Base-by-base conservation (phyloP, 2,797 vertebrate species). In the Leptodactylus fallax region DNA sequence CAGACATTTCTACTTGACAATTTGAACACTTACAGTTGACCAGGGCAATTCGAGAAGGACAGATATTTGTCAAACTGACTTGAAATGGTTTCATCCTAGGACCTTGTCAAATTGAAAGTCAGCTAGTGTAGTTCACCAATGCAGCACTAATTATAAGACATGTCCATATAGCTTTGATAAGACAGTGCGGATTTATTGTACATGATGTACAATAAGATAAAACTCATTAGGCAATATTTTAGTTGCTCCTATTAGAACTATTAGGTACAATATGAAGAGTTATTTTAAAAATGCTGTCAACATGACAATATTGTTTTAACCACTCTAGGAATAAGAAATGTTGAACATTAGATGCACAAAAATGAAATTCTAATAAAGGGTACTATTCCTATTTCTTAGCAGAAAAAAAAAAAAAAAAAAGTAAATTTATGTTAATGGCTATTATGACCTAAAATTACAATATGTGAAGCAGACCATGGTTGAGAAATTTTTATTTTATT, bases 231-330 rank as follows among this genome's bases (percentile, higher is more conserved):
- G 36, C 36, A 36, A 36, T 36, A 36, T 56, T 72, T n/a, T 74
- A 8, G 6, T 72, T 45, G 36, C 9, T 17, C 36, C 19, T 36
- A 47, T 17, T 47, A 45, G 17, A 2, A 19, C 16, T n/a, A n/a
- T n/a, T n/a, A 12, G 17, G 67, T 36, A 27, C 21, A 87, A 4
- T 19, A 21, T 56, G 16, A 13, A 72, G 16, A 87, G 60, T 69
- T 21, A 72, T 72, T 81, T 74, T 74, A 16, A 60, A 56, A 81
- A 72, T 65, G 63, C 36, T 36, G 25, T 67, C 23, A 13, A 67
- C 11, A 27, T 67, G 56, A 82, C 80, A 65, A 2, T 76, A 21
- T 87, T 90, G 25, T 56, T 81, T 85, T 90, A 83, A 86, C 74
- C 90, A n/a, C 14, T 81, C 0, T 21, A 53, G 11, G 14, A 84